Evolutionary conservation across 1,140 invertebrate genomes (phyloP).

Genomic region (Venturia canescens): DNA sequence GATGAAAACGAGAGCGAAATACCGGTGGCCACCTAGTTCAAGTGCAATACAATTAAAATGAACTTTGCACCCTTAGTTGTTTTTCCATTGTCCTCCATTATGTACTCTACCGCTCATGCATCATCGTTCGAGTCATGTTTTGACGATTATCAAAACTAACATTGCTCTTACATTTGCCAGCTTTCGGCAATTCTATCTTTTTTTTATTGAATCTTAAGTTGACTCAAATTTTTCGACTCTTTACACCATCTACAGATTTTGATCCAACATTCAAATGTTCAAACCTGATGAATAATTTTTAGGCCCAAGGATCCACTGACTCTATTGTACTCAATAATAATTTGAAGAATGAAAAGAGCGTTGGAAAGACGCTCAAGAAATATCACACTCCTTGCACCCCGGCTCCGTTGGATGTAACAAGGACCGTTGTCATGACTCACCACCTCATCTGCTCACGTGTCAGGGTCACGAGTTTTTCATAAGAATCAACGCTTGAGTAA

Average conservation of each 20-base stretch:
- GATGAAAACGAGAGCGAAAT: neutral
- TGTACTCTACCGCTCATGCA: conserved; percentile 25
- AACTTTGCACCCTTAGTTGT: conserved; percentile 43
- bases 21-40: conserved; percentile 48
- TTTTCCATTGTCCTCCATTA: conserved; percentile 44
- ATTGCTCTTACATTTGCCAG: neutral
- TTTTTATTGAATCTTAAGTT: too few relatives aligned
- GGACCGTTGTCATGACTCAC: conserved; percentile 10
- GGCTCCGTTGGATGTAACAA: too few relatives aligned
- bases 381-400: too few relatives aligned
- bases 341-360: too few relatives aligned
- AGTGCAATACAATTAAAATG: conserved; percentile 57
- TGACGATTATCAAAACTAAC: neutral
- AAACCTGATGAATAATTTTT: too few relatives aligned
- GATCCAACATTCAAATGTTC: too few relatives aligned
- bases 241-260: too few relatives aligned
- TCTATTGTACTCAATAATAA: too few relatives aligned
- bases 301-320: too few relatives aligned
- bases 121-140: neutral
- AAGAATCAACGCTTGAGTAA: neutral
- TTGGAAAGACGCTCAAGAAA: too few relatives aligned
- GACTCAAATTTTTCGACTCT: too few relatives aligned
- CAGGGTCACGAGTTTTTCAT: conserved; percentile 41
- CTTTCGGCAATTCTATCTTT: neutral
- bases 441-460: conserved; percentile 50